Base-by-base conservation (phyloP, 2,888 invertebrate species). In the Caenorhabditis sinica region DNA sequence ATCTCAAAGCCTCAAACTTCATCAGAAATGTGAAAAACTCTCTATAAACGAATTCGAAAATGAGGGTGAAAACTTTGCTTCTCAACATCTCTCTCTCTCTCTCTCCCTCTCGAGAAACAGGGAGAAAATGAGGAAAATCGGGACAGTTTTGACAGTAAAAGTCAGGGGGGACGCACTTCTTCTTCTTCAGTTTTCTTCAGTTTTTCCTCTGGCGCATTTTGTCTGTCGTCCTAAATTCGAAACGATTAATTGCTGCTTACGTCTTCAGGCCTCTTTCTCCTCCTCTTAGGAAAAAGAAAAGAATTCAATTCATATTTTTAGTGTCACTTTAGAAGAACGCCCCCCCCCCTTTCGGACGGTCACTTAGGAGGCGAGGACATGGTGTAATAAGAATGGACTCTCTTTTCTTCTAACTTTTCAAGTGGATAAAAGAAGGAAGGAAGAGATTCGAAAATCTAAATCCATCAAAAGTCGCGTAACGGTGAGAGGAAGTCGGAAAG, bases 171-270 rank as follows among this genome's bases (percentile, higher is more conserved):
- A 36, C 76, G 76, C 77, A 71, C 77, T 71, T 58, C 63, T 61
- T 65, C 77, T 56, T 60, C 43, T 6, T 45, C 49, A n/a, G n/a
- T n/a, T 49, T 60, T 2, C 36, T 33, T 36, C n/a, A n/a, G n/a
- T n/a, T 28, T 20, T 40, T 20, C 28, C 13, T 30, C 36, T 71
- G 61, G 43, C 69, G 63, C 79, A 79, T 79, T 79, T 79, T 79
- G 79, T 77, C 68, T 56, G 33, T 36, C 13, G 77, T 71, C 79
- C 79, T 79, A 79, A 79, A 79, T 79, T 79, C 79, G 79, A 79
- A 79, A 72, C 79, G 79, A 79, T 79, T 79, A 79, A 79, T 79
- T 79, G 79, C 79, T 79, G 79, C 79, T 79, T 79, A 79, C 79
- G 79, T 79, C 79, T 79, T 79, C 71, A 45, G n/a, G 63, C 68